Conservation (phyloP, 2,113 vertebrate species). For the Melanerpes aurifrons region DNA sequence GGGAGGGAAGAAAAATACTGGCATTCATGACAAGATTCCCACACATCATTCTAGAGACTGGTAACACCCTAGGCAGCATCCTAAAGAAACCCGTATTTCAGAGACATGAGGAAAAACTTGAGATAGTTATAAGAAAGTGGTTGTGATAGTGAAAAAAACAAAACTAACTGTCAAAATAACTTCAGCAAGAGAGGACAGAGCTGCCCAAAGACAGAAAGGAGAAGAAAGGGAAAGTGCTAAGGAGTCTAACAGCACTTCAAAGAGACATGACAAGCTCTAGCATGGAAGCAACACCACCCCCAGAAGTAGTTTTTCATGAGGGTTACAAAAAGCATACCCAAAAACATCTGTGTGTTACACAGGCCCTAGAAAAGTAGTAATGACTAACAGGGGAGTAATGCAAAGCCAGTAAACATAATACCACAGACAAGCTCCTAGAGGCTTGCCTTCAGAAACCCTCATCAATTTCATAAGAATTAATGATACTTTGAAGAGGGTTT, state of each 20-base stretch:
- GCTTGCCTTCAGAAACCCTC: not conserved
- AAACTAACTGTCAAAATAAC: not conserved
- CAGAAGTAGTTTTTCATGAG: not conserved
- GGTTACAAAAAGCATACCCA: not conserved
- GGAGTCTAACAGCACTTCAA: not conserved
- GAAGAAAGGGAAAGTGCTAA: not conserved
- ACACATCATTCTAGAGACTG: not conserved
- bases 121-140: not conserved
- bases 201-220: not conserved
- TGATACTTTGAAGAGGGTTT: not conserved
- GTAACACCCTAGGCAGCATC: not conserved
- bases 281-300: not conserved
- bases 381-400: not conserved
- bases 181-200: not conserved
- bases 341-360: not conserved
- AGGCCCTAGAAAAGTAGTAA: not conserved
- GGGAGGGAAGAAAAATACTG: not conserved
- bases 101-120: not conserved
- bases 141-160: not conserved
- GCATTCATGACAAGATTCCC: not conserved
- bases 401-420: not conserved
- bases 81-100: constrained; percentile 2
- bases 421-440: not conserved
- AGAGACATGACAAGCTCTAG: not conserved
- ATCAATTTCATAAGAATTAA: not conserved